Conservation (phyloP, 2,888 invertebrate genomes). For the Meganola albula region DNA sequence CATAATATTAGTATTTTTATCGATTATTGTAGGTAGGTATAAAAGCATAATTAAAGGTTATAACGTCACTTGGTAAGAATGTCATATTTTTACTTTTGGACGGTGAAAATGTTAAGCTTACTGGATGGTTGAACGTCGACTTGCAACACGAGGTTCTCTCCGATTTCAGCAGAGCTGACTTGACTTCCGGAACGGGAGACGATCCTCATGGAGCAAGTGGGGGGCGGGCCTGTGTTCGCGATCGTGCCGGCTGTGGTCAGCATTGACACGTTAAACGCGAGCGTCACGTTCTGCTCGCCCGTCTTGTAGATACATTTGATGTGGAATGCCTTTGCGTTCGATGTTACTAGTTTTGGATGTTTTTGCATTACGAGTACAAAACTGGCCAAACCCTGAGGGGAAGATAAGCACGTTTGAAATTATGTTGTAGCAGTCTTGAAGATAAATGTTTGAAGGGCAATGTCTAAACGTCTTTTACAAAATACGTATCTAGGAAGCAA, state of each 20-base stretch:
- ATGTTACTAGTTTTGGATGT: conserved; percentile 96
- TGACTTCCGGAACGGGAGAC: conserved; percentile 91
- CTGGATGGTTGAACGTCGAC: conserved; percentile 89
- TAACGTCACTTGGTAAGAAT: too few relatives aligned
- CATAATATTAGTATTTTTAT: too few relatives aligned
- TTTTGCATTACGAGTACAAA: conserved; percentile 97
- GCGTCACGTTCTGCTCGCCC: conserved; percentile 93
- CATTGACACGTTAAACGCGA: conserved; percentile 97
- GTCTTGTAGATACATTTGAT: conserved; percentile 97
- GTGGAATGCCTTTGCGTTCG: conserved; percentile 96
- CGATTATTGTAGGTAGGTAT: too few relatives aligned
- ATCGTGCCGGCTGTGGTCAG: conserved; percentile 96
- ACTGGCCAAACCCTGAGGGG: conserved; percentile 88
- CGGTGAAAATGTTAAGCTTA: too few relatives aligned
- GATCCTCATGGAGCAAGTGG: conserved; percentile 94
- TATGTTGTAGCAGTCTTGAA: too few relatives aligned
- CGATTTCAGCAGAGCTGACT: conserved; percentile 94
- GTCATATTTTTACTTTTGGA: too few relatives aligned
- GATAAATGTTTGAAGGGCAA: too few relatives aligned
- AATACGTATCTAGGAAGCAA: too few relatives aligned
- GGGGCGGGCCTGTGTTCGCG: conserved; percentile 96
- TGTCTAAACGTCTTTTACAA: too few relatives aligned
- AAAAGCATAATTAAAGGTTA: too few relatives aligned
- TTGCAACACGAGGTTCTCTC: conserved; percentile 91
- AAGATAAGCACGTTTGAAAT: too few relatives aligned